These are phyloP conservation scores for Aldrovandia affinis DNA, from an alignment of 2,797 vertebrate species.

Conservation along the genomic window DNA sequence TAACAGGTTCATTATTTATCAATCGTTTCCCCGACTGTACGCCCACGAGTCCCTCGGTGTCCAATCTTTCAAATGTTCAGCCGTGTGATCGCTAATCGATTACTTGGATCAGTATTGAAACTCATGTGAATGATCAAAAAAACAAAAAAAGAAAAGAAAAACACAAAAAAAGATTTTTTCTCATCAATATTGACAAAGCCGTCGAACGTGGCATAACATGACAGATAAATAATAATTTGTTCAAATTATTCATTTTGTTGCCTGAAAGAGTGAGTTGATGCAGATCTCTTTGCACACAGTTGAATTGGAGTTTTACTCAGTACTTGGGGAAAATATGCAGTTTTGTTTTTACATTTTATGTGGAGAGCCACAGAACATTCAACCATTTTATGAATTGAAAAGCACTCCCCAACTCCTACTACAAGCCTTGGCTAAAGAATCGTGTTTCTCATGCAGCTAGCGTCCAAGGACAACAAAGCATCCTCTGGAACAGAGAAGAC, in stretches of 20 bases:
- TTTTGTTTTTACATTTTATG: background rate
- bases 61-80: background rate
- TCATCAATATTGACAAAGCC: background rate
- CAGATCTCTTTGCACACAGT: background rate
- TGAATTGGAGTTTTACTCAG: background rate
- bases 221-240: background rate
- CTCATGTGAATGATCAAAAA: background rate
- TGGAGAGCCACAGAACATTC: background rate
- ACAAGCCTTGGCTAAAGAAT: background rate
- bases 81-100: background rate
- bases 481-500: background rate
- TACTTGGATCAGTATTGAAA: slow-evolving; percentile 5
- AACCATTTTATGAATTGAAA: background rate
- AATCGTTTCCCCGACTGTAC: background rate
- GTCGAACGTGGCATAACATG: background rate
- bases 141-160: background rate
- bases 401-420: too few species aligned
- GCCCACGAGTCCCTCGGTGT: background rate
- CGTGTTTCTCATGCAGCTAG: background rate
- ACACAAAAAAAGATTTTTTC: too few species aligned
- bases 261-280: background rate
- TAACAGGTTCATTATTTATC: background rate
- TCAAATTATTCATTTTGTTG: background rate
- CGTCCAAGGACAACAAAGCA: background rate
- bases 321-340: background rate